Evolutionary conservation across 2,888 invertebrate species (phyloP), one percentile per base, ranked within the genome.

Genomic region (Acanthopleura granulata): DNA sequence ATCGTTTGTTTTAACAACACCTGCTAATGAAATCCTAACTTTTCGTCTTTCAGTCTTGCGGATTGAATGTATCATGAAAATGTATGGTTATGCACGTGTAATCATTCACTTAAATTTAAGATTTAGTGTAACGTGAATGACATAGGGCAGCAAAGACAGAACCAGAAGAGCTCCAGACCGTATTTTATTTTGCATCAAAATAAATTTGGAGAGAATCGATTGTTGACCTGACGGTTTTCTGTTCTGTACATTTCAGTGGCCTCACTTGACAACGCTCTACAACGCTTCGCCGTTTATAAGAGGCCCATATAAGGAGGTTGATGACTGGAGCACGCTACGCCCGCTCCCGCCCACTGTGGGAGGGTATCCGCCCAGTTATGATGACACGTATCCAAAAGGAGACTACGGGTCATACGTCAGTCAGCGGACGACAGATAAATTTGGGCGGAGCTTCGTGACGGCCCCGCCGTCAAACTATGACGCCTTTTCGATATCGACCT

Each of bases 211-310:
- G n/a, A n/a, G n/a, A n/a, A n/a, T n/a, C n/a, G n/a, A n/a, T n/a
- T n/a, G n/a, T n/a, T n/a, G n/a, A n/a, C 9, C 40, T 40, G 9
- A 40, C 9, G 40, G 40, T 40, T 40, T 40, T 40, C 40, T 40
- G 40, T 40, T 40, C 40, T 40, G 40, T 40, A 40, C 9, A 18
- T 66, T 66, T 27, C 66, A 66, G 66, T 66, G 66, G 66, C 66
- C 66, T 27, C 66, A 66, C 25, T 66, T 66, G 29, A 66, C 66
- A 27, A 27, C 66, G 9, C 66, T 66, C 6, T 66, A 66, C 66
- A 66, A 66, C 25, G 22, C 66, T 6, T 66, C 66, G 22, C 66
- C 66, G 25, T 66, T 66, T 25, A 27, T 66, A 22, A 27, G 22
- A 16, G 16, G 66, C 6, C 29, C 66, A 22, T 66, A 27, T 27